These are phyloP conservation scores for Pentalonia nigronervosa DNA, from an alignment of 1,140 invertebrate species.

Conservation along the genomic window DNA sequence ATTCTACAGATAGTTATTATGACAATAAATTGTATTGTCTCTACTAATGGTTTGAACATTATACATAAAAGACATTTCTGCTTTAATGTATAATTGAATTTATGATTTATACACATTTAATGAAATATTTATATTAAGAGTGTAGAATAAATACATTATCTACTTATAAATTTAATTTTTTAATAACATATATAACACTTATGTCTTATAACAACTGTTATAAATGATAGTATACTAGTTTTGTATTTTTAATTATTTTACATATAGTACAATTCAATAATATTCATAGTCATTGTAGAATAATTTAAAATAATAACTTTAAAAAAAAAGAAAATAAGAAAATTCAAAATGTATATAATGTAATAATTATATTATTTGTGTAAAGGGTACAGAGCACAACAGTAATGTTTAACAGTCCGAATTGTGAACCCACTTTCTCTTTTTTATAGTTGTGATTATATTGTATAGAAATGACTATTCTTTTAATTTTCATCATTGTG, in stretches of 20 bases:
- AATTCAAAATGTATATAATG: background rate
- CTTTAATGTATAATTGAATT: background rate
- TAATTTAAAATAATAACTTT: background rate
- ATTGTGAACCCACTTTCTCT: conserved; percentile 52
- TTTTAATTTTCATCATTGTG: conserved; percentile 28
- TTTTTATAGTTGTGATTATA: conserved; percentile 43
- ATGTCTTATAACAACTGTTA: too few relatives aligned
- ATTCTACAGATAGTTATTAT: background rate
- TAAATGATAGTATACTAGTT: too few relatives aligned
- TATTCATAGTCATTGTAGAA: background rate
- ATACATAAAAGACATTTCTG: background rate
- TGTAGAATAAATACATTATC: background rate
- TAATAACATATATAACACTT: background rate
- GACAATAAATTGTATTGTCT: background rate
- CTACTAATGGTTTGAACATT: background rate
- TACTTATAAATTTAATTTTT: background rate
- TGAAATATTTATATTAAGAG: background rate
- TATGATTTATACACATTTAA: background rate
- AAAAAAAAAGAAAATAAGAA: conserved; percentile 28
- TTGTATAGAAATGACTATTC: conserved; percentile 43
- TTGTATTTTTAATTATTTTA: too few relatives aligned
- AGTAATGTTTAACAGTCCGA: conserved; percentile 50
- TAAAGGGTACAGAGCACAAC: background rate
- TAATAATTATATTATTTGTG: conserved; percentile 5
- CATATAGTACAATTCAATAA: background rate